phyloP scores from a whole-genome alignment of 2,797 vertebrate species.

The Brachyalestes nurse region DNA sequence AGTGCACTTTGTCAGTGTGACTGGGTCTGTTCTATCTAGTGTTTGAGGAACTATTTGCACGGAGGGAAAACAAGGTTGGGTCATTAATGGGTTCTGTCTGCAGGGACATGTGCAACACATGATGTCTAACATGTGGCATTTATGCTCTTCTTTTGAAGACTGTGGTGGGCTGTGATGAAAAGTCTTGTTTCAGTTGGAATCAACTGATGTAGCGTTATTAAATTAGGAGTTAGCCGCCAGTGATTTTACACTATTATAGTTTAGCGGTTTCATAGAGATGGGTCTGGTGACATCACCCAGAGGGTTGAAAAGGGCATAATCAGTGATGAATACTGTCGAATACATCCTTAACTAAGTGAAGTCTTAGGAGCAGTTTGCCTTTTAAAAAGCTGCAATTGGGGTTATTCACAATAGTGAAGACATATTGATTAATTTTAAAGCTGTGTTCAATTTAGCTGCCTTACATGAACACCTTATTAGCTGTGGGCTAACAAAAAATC shows the following conservation, averaged over 20 bases:
- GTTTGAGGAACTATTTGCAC: too few relatives aligned
- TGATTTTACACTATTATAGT: not conserved
- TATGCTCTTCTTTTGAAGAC: slow-evolving; percentile 2
- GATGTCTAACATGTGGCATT: slow-evolving; percentile 3
- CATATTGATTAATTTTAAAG: slow-evolving; percentile 65
- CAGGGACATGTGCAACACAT: not conserved
- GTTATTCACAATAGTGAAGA: slow-evolving; percentile 63
- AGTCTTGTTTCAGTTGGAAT: not conserved
- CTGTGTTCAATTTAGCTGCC: slow-evolving; percentile 62
- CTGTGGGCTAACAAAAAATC: slow-evolving; percentile 68
- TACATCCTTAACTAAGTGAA: too few relatives aligned
- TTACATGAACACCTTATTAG: slow-evolving; percentile 73
- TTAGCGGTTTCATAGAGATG: not conserved
- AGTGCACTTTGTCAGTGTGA: too few relatives aligned
- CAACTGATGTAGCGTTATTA: not conserved
- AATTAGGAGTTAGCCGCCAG: not conserved
- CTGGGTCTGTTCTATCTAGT: too few relatives aligned
- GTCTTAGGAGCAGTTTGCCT: slow-evolving; percentile 20
- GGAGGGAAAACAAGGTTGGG: too few relatives aligned
- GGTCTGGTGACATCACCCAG: not conserved
- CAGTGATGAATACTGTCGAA: not conserved
- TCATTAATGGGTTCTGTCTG: not conserved
- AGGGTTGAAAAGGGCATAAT: not conserved
- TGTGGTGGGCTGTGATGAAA: not conserved
- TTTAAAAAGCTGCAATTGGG: slow-evolving; percentile 51